Evolutionary conservation across 2,113 vertebrate species (phyloP), one percentile per base, ranked within the genome.

Genomic region (Laterallus jamaicensis): DNA sequence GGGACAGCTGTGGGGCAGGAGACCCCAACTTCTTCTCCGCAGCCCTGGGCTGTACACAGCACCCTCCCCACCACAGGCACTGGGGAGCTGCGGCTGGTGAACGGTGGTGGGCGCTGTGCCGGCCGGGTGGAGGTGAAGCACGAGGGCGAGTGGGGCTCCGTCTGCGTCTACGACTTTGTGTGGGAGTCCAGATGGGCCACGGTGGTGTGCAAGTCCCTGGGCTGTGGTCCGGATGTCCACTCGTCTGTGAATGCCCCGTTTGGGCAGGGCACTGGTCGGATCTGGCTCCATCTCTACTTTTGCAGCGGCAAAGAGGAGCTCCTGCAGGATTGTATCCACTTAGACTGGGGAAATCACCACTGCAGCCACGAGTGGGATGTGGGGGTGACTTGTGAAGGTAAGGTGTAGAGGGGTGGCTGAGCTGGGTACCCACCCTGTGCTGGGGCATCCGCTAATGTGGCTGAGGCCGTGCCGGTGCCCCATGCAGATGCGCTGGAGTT

Each of bases 301-400:
- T 96, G 94, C 42, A 1, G 0, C 0, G 95, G 94, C 2, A 2
- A 0, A 0, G 89, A 95, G 79, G 0, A 0, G 3, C 0, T 0
- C 28, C 82, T 96, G 73, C 5, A 66, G 13, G 0, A 75, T 0
- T 95, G 95, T 58, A 5, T 4, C 2, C 11, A 60, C 4, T 37
- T 19, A 0, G 62, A 32, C 2, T 88, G 89, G 95, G 80, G 82
- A 9, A 0, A 0, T 7, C 78, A 86, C n/a, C 64, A 24, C 13
- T 96, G 96, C 1, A 10, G 4, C 28, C 88, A 92, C 3, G 15
- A 58, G 1, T 0, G 0, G 9, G 91, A 96, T 1, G 25, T 47
- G 8, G 93, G 95, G 4, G 93, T 96, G 73, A 93, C 7, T 5
- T 96, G 96, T 3, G 8, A 15, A 75, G 96, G 95, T 96, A 86